Base-by-base conservation (phyloP, 2,797 vertebrate genomes). In the Fistularia commersonii region DNA sequence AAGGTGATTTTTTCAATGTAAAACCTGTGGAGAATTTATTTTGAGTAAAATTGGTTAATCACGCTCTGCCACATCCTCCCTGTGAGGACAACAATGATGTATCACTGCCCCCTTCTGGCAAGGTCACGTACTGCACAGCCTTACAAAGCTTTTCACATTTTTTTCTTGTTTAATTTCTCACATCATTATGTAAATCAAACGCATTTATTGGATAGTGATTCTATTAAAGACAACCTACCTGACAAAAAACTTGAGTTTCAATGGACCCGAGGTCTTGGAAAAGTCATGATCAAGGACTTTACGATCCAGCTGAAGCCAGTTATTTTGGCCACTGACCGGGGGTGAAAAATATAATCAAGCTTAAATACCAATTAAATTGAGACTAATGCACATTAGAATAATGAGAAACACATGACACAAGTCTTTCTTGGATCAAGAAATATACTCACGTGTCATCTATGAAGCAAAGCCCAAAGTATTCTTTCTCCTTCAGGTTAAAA, bases 401-500 rank as follows among this genome's bases (percentile, higher is more conserved):
- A 48, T 11, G 8, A 23, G 5, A 32, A 39, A 32, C 3, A 8
- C 9, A 11, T 32, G 7, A 6, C 8, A n/a, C n/a, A 12, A 12
- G 11, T 7, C 33, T 23, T 7, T 8, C 15, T 8, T 32, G 8
- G 3, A 7, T 40, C 8, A 23, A n/a, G n/a, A 47, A 53, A 57
- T 48, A 7, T 49, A 92, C 96, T 92, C 81, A 98, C 97, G 89
- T 95, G 63, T 97, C 95, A 87, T 98, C 92, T 34, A 92, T 87
- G 66, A 94, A 99, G 0, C 90, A 93, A 80, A 99, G 90, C 58
- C 97, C 97, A 85, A 99, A 99, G 76, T 97, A 99, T 32, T 99
- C 97, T 70, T 99, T 99, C 78, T 99, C 97, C 69, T 99, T 99
- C 54, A 99, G 89, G 85, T 90, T 99, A 73, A 98, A 99, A 84